Conservation (phyloP, 2,113 vertebrate species). For the Ascaphus truei region DNA sequence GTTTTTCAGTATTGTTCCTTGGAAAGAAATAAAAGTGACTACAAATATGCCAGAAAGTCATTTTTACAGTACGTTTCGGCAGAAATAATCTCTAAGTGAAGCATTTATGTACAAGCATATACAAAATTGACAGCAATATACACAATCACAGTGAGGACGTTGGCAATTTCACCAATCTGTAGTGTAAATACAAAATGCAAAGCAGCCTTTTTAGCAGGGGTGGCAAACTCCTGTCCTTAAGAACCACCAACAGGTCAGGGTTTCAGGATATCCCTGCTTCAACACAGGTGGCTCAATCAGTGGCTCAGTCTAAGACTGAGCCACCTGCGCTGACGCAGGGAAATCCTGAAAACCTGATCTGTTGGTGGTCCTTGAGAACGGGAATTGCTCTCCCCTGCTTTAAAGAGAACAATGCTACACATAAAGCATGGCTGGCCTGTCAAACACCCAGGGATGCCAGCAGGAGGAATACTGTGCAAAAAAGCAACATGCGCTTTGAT, state of each 20-base stretch:
- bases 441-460: constrained; percentile 64
- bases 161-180: constrained; percentile 74
- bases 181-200: constrained; percentile 80
- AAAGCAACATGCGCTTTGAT: constrained; percentile 76
- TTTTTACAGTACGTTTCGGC: constrained; percentile 73
- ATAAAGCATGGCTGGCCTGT: constrained; percentile 67
- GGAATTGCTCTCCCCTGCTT: too few species aligned
- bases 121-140: constrained; percentile 88
- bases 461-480: constrained; percentile 61
- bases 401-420: constrained; percentile 70
- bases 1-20: constrained; percentile 42
- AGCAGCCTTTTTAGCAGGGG: too few species aligned
- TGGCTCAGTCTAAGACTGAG: too few species aligned
- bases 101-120: constrained; percentile 77
- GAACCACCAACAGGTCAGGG: too few species aligned
- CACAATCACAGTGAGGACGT: constrained; percentile 88
- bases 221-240: too few species aligned
- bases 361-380: too few species aligned
- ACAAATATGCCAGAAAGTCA: constrained; percentile 70
- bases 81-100: constrained; percentile 74
- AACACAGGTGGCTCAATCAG: too few species aligned
- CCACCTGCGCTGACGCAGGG: too few species aligned
- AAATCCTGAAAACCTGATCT: too few species aligned
- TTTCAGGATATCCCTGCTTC: too few species aligned
- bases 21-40: constrained; percentile 60